These are phyloP conservation scores for Leptinotarsa texana DNA, from an alignment of 1,140 invertebrate genomes.

Conservation along the genomic window DNA sequence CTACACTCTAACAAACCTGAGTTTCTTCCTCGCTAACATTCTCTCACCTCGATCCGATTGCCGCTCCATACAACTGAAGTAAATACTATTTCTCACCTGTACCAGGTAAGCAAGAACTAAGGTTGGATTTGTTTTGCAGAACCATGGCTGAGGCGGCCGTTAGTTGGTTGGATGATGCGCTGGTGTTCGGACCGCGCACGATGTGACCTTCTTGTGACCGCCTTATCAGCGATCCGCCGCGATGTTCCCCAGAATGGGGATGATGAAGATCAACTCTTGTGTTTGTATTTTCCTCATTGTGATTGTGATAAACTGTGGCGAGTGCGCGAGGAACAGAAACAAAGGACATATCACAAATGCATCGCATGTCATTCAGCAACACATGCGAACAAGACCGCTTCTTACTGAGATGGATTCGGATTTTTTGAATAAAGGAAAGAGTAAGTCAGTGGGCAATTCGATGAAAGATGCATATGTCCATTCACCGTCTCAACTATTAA, in stretches of 20 bases:
- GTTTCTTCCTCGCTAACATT: too few relatives aligned
- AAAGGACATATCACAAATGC: conserved; percentile 28
- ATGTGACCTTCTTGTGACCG: conserved; percentile 33
- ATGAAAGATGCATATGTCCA: too few relatives aligned
- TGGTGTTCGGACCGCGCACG: conserved; percentile 30
- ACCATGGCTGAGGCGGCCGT: conserved; percentile 30
- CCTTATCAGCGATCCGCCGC: conserved; percentile 3
- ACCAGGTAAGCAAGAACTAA: conserved; percentile 40
- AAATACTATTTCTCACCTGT: conserved; percentile 38
- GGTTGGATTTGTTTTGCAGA: conserved; percentile 39
- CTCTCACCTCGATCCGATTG: conserved; percentile 19
- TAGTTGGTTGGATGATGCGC: conserved; percentile 36
- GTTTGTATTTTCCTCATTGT: conserved; percentile 35
- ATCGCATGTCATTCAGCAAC: conserved; percentile 15
- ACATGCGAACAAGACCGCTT: conserved; percentile 30
- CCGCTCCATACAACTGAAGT: conserved; percentile 26
- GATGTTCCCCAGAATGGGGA: conserved; percentile 11
- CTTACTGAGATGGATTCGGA: conserved; percentile 35
- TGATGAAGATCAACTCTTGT: conserved; percentile 10
- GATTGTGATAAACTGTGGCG: conserved; percentile 38
- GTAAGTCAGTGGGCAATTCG: conserved; percentile 28
- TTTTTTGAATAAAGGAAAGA: conserved; percentile 40
- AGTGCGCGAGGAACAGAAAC: conserved; percentile 31
- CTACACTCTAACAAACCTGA: too few relatives aligned
- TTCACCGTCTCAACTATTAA: too few relatives aligned